Evolutionary conservation across 2,797 vertebrate genomes (phyloP).

Genomic region (Argyrosomus regius): DNA sequence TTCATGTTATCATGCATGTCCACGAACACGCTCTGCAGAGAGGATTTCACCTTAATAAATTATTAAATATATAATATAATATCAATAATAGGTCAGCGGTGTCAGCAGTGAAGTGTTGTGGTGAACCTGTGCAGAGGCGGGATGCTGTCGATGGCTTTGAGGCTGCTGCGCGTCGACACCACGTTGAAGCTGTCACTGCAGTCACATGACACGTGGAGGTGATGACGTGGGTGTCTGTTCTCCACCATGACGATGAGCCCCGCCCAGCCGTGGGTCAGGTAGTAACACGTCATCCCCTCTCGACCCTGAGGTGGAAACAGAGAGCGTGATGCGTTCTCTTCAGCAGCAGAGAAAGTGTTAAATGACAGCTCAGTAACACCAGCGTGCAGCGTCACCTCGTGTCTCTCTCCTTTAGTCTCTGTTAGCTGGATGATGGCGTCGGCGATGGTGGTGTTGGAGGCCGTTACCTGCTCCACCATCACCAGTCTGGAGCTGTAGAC

Average conservation of each 20-base stretch:
- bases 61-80: no score
- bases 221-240: constrained; percentile 94
- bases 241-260: constrained; percentile 97
- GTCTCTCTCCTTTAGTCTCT: constrained; percentile 93
- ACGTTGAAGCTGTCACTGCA: constrained; percentile 98
- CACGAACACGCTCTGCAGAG: no score
- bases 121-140: constrained; percentile 93
- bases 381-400: constrained; percentile 84
- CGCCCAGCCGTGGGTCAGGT: constrained; percentile 96
- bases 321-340: neutral
- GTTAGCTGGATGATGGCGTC: constrained; percentile 94
- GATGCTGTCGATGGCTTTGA: constrained; percentile 95
- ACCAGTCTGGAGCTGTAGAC: constrained; percentile 94
- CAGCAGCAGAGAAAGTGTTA: neutral
- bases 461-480: constrained; percentile 93
- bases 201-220: constrained; percentile 95
- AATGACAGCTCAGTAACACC: neutral
- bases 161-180: constrained; percentile 93
- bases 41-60: no score
- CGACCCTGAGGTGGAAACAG: constrained; percentile 85
- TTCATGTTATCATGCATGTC: no score
- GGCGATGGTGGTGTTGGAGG: constrained; percentile 89
- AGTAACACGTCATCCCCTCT: constrained; percentile 98
- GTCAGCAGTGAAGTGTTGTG: neutral
- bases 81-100: no score